A percentile compares a stretch with the other conserved stretches of the same genome.
Conservation (phyloP, 2,113 vertebrate genomes). For the Carassius carassius region DNA sequence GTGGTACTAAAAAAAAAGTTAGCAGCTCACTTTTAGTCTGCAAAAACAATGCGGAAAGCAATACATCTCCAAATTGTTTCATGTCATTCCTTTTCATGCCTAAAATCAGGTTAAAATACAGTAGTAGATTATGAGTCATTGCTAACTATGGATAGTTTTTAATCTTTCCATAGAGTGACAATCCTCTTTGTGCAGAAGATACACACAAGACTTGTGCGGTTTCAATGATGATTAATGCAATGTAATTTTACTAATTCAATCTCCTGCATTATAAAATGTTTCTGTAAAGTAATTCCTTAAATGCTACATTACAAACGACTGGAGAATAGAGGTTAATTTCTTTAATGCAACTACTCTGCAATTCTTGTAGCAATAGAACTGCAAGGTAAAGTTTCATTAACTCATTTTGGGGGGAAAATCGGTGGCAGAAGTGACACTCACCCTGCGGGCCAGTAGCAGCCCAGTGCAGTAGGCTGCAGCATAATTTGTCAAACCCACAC, state of each 20-base stretch:
- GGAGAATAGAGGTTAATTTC: background rate
- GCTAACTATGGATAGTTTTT: background rate
- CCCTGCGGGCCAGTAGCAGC: slow-evolving; percentile 94
- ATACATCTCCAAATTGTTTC: too few relatives aligned
- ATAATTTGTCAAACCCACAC: slow-evolving; percentile 95
- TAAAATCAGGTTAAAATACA: background rate
- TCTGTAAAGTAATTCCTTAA: background rate
- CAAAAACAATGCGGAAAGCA: too few relatives aligned
- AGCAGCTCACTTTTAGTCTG: too few relatives aligned
- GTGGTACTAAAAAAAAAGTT: too few relatives aligned
- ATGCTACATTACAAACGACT: background rate
- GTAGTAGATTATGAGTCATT: background rate
- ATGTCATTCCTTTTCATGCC: background rate
- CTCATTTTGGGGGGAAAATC: background rate
- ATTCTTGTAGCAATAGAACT: background rate
- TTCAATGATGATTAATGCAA: background rate
- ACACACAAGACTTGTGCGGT: background rate
- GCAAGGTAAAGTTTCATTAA: background rate
- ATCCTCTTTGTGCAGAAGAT: too few relatives aligned
- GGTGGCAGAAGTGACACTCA: slow-evolving; percentile 65
- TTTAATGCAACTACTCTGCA: background rate
- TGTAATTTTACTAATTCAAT: background rate
- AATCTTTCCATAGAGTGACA: background rate
- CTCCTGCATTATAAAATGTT: background rate
- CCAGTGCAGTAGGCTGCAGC: slow-evolving; percentile 98